These are phyloP conservation scores for Eciton burchellii DNA, from an alignment of 1,140 invertebrate genomes.

Conservation along the genomic window DNA sequence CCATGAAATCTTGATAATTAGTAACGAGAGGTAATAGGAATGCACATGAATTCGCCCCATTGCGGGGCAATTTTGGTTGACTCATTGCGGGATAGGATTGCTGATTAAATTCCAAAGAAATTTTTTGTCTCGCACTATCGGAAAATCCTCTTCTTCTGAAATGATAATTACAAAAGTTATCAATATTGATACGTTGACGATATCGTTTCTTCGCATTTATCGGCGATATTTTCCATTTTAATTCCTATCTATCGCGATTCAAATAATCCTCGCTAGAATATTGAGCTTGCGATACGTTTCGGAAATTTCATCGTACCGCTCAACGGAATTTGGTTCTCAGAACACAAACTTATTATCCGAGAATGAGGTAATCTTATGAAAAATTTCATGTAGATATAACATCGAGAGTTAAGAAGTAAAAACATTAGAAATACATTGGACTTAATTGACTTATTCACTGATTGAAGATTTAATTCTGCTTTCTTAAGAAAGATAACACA, in stretches of 20 bases:
- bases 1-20: too few species aligned
- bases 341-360: not conserved
- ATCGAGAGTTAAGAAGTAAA: not conserved
- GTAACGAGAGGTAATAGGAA: too few species aligned
- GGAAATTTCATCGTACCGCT: slow-evolving; percentile 13
- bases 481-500: not conserved
- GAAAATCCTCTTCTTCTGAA: slow-evolving; percentile 34
- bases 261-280: not conserved
- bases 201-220: not conserved
- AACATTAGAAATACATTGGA: not conserved
- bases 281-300: not conserved
- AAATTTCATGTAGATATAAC: not conserved
- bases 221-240: not conserved
- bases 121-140: not conserved
- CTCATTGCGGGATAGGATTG: slow-evolving; percentile 12
- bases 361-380: not conserved
- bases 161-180: not conserved
- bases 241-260: not conserved
- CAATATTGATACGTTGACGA: not conserved
- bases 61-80: slow-evolving; percentile 18
- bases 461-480: not conserved
- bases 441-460: not conserved
- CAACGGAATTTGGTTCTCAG: not conserved
- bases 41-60: not conserved
- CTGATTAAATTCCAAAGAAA: not conserved